A percentile compares a stretch with the other conserved stretches of the same genome.
These are phyloP conservation scores for Pseudorasbora parva DNA, from an alignment of 2,113 vertebrate species.

Conservation along the genomic window DNA sequence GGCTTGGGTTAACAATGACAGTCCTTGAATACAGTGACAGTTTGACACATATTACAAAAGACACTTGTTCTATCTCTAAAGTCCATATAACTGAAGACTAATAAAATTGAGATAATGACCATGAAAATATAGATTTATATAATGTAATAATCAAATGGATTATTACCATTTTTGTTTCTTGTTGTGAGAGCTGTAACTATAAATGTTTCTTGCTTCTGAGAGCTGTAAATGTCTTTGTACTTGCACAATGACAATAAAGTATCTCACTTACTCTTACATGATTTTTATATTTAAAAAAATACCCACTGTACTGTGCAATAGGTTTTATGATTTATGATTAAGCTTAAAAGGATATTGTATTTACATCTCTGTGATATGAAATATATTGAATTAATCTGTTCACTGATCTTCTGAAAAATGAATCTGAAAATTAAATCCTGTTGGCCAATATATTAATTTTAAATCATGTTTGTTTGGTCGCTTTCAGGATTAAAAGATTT, in stretches of 20 bases:
- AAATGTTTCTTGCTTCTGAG: no score
- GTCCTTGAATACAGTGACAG: conserved; percentile 33
- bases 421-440: neutral
- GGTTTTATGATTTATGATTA: no score
- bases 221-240: no score
- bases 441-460: neutral
- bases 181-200: no score
- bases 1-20: conserved; percentile 6
- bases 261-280: no score
- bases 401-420: no score
- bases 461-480: neutral
- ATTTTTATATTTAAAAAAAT: no score
- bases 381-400: no score
- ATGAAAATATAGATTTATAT: no score
- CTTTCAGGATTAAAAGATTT: neutral
- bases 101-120: neutral
- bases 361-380: neutral
- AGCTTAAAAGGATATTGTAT: neutral
- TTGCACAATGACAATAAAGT: no score
- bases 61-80: neutral
- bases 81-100: neutral
- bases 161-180: neutral
- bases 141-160: neutral
- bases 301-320: no score
- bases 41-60: conserved; percentile 34